Conservation (phyloP, 2,888 invertebrate genomes). For the Brachyopa scutellaris region DNA sequence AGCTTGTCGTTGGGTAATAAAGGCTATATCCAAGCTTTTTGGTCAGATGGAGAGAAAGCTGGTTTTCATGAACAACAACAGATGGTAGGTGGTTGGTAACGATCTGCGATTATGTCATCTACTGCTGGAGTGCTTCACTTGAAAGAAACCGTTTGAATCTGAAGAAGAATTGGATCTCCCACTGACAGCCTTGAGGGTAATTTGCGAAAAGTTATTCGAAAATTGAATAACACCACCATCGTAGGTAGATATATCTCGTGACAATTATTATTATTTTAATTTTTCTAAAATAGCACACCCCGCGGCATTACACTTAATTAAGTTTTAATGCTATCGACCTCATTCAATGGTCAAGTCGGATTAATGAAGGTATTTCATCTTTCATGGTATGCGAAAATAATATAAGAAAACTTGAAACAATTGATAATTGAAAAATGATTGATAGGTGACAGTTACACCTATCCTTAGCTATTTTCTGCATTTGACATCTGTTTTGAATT, state of each 20-base stretch:
- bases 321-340: slow-evolving; percentile 29
- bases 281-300: not conserved
- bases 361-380: not conserved
- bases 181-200: not conserved
- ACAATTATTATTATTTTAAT: not conserved
- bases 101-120: slow-evolving; percentile 39
- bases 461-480: not conserved
- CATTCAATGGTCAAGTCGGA: not conserved
- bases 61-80: slow-evolving; percentile 21
- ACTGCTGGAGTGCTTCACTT: slow-evolving; percentile 11
- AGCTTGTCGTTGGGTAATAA: slow-evolving; percentile 54
- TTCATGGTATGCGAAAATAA: not conserved
- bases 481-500: not conserved
- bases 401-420: not conserved
- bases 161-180: not conserved
- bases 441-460: slow-evolving; percentile 9
- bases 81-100: slow-evolving; percentile 26
- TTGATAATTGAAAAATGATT: not conserved
- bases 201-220: not conserved
- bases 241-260: not conserved
- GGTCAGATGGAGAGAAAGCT: slow-evolving; percentile 38
- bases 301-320: not conserved
- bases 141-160: not conserved
- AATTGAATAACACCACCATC: not conserved
- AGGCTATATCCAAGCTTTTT: slow-evolving; percentile 18